A percentile compares a stretch with the other conserved stretches of the same genome.
Evolutionary conservation across 2,113 vertebrate species (phyloP).

Genomic region (Numenius arquata): DNA sequence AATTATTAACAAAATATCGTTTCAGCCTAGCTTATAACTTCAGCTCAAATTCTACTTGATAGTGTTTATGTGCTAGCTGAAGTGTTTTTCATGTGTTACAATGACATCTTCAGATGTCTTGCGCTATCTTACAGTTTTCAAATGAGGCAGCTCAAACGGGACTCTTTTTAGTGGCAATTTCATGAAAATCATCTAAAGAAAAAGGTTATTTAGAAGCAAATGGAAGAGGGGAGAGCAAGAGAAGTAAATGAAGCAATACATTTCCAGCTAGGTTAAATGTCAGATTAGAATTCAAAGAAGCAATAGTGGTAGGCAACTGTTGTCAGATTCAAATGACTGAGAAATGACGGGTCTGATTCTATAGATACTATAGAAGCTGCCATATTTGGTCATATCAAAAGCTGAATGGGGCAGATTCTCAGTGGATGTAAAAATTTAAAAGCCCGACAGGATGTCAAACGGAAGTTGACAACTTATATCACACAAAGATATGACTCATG

Average conservation of each 20-base stretch:
- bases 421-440: not conserved
- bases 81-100: conserved; percentile 59
- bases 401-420: not conserved
- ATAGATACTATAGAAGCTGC: not conserved
- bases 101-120: conserved; percentile 61
- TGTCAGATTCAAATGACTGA: not conserved
- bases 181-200: conserved; percentile 52
- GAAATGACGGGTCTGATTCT: not conserved
- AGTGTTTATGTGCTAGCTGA: conserved; percentile 56
- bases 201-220: conserved; percentile 61
- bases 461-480: not conserved
- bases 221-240: not conserved
- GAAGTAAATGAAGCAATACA: conserved; percentile 34
- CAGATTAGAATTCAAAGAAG: conserved; percentile 53
- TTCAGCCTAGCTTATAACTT: conserved; percentile 60
- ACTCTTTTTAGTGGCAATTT: conserved; percentile 64
- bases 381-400: not conserved
- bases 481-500: not conserved
- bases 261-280: conserved; percentile 47
- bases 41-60: conserved; percentile 46
- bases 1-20: conserved; percentile 66
- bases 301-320: not conserved
- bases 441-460: not conserved
- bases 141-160: conserved; percentile 48
- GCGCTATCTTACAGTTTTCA: conserved; percentile 42